Evolutionary conservation across 2,797 vertebrate species (phyloP).

Genomic region (Cynodonichthys magdalenae): DNA sequence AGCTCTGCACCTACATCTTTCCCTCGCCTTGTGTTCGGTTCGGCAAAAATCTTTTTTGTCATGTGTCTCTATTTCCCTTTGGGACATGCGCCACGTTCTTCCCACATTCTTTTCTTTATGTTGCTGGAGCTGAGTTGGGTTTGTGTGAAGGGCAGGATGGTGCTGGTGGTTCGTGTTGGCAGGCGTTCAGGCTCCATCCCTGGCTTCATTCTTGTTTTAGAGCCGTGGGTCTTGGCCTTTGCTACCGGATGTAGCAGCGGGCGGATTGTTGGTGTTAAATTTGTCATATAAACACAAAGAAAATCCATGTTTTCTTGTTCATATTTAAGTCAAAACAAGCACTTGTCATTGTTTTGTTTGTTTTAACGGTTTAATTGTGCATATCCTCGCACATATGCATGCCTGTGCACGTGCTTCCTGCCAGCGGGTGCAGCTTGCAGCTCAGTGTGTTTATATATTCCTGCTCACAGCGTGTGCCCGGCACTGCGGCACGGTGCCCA

Average conservation of each 20-base stretch:
- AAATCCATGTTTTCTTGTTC: slow-evolving; percentile 11
- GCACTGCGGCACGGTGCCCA: slow-evolving; percentile 59
- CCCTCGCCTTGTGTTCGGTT: slow-evolving; percentile 37
- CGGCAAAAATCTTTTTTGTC: slow-evolving; percentile 38
- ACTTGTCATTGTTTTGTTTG: slow-evolving; percentile 20
- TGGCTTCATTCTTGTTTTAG: slow-evolving; percentile 62
- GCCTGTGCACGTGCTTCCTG: slow-evolving; percentile 42
- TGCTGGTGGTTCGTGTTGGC: slow-evolving; percentile 56
- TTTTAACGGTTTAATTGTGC: slow-evolving; percentile 41
- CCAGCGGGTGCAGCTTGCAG: slow-evolving; percentile 68
- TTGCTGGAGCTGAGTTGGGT: slow-evolving; percentile 63
- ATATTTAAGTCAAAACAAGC: slow-evolving; percentile 22
- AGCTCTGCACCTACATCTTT: slow-evolving; percentile 43
- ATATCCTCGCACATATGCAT: slow-evolving; percentile 35
- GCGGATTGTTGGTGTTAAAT: slow-evolving; percentile 53
- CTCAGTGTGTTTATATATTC: slow-evolving; percentile 72
- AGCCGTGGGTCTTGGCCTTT: slow-evolving; percentile 55
- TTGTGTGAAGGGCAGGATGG: slow-evolving; percentile 57
- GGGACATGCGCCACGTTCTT: slow-evolving; percentile 62
- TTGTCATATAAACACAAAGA: slow-evolving; percentile 56
- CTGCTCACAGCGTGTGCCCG: slow-evolving; percentile 61
- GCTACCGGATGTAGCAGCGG: slow-evolving; percentile 67
- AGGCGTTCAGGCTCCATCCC: slow-evolving; percentile 52
- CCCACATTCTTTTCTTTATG: slow-evolving; percentile 62
- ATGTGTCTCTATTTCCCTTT: slow-evolving; percentile 35